Conservation (phyloP, 2,888 invertebrate genomes). For the Uropetala carovei region DNA sequence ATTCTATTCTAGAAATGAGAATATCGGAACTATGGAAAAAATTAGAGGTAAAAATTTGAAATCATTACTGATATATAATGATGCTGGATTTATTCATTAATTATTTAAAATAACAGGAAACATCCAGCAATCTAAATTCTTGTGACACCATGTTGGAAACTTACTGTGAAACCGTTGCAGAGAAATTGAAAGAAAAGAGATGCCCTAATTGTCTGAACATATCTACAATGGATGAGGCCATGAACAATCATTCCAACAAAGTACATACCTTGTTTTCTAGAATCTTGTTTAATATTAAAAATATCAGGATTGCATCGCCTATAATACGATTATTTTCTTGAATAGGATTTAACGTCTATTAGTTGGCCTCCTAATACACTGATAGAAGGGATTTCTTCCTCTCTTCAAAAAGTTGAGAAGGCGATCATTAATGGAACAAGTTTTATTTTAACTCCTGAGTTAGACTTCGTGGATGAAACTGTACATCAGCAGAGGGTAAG, state of each 20-base stretch:
- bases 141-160: slow-evolving; percentile 45
- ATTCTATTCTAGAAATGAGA: slow-evolving; percentile 20
- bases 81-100: not conserved
- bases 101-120: not conserved
- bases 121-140: slow-evolving; percentile 34
- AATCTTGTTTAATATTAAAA: not conserved
- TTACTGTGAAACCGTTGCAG: slow-evolving; percentile 23
- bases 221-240: not conserved
- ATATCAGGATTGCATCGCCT: not conserved
- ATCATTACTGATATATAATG: not conserved
- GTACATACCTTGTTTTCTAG: not conserved
- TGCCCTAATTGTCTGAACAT: not conserved
- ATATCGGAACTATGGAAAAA: slow-evolving; percentile 52
- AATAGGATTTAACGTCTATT: not conserved
- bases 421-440: not conserved
- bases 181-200: slow-evolving; percentile 32
- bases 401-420: not conserved
- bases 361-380: not conserved
- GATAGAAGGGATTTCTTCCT: not conserved
- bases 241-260: not conserved
- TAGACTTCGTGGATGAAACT: not conserved
- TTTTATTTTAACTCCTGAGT: not conserved
- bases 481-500: not conserved
- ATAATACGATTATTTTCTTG: not conserved
- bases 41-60: not conserved